Evolutionary conservation across 2,113 vertebrate species (phyloP).

Genomic region (Dermatemys mawii): DNA sequence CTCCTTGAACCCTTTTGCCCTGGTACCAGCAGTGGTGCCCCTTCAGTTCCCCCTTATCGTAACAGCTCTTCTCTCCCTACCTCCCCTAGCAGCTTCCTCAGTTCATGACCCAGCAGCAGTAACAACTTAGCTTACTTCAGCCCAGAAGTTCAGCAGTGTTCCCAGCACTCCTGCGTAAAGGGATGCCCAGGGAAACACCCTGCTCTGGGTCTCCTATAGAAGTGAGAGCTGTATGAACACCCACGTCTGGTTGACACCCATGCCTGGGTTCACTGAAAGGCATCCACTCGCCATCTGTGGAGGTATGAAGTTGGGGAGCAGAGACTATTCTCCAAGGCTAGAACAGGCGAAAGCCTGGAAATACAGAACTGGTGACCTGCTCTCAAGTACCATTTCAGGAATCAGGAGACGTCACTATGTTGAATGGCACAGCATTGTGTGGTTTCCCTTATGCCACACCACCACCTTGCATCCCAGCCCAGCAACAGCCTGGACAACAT

Average conservation of each 20-base stretch:
- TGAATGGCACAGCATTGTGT: background rate
- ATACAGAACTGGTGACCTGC: no score
- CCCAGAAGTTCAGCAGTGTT: background rate
- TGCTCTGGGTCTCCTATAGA: background rate
- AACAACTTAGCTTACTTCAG: background rate
- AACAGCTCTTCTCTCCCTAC: background rate
- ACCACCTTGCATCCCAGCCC: background rate
- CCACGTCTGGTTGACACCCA: background rate
- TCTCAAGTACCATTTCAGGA: background rate
- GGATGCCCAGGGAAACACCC: background rate
- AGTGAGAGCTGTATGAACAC: background rate
- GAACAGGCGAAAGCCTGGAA: no score
- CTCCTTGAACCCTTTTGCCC: background rate
- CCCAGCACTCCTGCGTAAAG: background rate
- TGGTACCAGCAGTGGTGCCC: background rate
- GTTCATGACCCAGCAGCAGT: background rate
- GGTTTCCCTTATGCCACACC: background rate
- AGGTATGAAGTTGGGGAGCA: background rate
- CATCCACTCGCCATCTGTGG: background rate
- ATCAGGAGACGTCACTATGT: background rate
- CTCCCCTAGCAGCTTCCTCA: background rate
- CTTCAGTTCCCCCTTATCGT: background rate
- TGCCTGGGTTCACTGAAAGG: background rate
- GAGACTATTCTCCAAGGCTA: no score
- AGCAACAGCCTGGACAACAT: rapidly evolving